These are phyloP conservation scores for Anoura caudifer DNA, from an alignment of 2,113 vertebrate species.

Conservation along the genomic window DNA sequence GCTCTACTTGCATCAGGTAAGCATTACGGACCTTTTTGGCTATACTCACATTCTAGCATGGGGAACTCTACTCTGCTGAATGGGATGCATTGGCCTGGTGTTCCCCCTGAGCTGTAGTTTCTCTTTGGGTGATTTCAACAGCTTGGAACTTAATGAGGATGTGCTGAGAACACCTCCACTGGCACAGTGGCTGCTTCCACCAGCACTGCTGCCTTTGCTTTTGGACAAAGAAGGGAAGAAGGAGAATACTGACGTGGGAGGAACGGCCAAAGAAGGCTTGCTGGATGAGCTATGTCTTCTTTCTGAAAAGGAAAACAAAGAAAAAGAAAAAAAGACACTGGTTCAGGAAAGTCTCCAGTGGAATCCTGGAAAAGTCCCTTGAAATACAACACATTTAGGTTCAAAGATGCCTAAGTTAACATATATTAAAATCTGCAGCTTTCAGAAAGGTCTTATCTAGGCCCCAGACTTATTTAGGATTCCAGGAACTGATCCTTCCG, in stretches of 20 bases:
- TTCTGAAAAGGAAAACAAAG: slow-evolving; percentile 81
- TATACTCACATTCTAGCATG: slow-evolving; percentile 93
- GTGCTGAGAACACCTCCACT: slow-evolving; percentile 82
- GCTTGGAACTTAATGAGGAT: slow-evolving; percentile 90
- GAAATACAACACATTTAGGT: slow-evolving; percentile 6
- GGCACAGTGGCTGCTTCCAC: slow-evolving; percentile 83
- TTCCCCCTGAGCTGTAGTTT: slow-evolving; percentile 92
- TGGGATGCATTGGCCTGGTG: slow-evolving; percentile 86
- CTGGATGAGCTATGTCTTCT: slow-evolving; percentile 95
- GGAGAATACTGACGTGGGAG: slow-evolving; percentile 85
- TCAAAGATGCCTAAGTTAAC: neutral
- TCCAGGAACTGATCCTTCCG: slow-evolving; percentile 27
- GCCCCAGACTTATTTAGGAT: neutral
- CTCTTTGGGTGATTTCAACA: slow-evolving; percentile 97
- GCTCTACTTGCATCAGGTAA: neutral
- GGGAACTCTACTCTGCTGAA: slow-evolving; percentile 87
- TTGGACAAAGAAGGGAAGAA: slow-evolving; percentile 87
- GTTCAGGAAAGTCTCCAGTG: neutral
- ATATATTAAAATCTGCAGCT: neutral
- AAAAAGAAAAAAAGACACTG: neutral
- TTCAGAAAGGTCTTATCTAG: slow-evolving; percentile 42
- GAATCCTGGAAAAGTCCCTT: neutral
- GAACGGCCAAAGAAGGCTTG: slow-evolving; percentile 87
- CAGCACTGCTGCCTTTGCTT: slow-evolving; percentile 83
- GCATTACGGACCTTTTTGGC: accelerated